Evolutionary conservation across 2,113 vertebrate genomes (phyloP), one percentile per base, ranked within the genome.

Genomic region (Syngnathoides biaculeatus): DNA sequence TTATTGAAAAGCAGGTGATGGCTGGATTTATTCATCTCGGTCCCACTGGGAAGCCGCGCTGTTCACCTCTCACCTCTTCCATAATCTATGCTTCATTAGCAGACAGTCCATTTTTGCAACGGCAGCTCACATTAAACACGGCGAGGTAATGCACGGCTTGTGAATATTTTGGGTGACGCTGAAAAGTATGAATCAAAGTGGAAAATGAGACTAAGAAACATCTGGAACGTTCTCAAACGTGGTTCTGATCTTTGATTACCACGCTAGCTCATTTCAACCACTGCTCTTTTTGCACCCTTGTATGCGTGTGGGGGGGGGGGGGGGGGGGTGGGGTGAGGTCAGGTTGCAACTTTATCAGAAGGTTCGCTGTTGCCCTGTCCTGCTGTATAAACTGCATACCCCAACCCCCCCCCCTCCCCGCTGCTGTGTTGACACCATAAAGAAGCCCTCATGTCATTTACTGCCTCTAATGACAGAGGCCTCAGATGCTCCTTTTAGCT

Each of bases 61-160:
- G 1, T 64, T 90, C 71, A 83, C 82, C 82, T 87, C 67, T 89
- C 79, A 78, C 80, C 83, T 7, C 80, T 69, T 83, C 76, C 71
- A 66, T 71, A 56, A 78, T 70, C 70, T 39, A 43, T 5, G 40
- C 75, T 61, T 55, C 48, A 70, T 77, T 74, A 69, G 69, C 73
- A 68, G 71, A 17, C 22, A 63, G 38, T 40, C 55, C 3, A 39
- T 68, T 61, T 53, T 30, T 35, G 30, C 30, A 35, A 35, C 30
- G 57, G 64, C 69, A 26, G 61, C 68, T 75, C n/a, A 9, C 48
- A 30, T 60, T 10, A 35, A 52, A 15, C 69, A 59, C 60, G 42
- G n/a, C 19, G 27, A 24, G 71, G n/a, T 20, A 69, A 65, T 70
- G 48, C 11, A 56, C 65, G 52, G 35, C 67, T 71, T 74, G 69